These are phyloP conservation scores for Drosophila phalerata DNA, from an alignment of 2,888 invertebrate genomes.

Conservation along the genomic window DNA sequence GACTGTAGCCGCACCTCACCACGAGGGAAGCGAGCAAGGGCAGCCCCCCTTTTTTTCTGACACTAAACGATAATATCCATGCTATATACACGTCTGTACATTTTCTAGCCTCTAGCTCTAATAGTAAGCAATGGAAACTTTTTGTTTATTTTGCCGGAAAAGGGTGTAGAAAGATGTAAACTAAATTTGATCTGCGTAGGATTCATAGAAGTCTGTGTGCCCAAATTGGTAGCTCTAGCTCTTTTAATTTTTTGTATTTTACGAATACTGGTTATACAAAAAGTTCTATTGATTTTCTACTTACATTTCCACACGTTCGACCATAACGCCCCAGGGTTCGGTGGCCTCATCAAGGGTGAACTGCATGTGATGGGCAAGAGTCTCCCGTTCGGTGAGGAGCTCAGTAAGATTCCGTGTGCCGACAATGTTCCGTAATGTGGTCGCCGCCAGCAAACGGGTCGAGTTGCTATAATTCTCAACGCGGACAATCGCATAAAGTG, in stretches of 20 bases:
- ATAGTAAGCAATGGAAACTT: too few relatives aligned
- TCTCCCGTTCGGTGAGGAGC: constrained; percentile 95
- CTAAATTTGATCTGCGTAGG: neutral
- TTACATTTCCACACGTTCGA: constrained; percentile 98
- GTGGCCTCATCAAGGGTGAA: constrained; percentile 89
- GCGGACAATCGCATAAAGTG: constrained; percentile 90
- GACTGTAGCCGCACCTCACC: too few relatives aligned
- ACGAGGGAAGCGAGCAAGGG: too few relatives aligned
- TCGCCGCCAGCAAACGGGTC: constrained; percentile 92
- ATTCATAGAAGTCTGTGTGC: neutral
- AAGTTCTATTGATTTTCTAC: too few relatives aligned
- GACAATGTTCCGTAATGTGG: constrained; percentile 94
- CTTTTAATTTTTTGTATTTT: too few relatives aligned
- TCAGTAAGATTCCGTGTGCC: constrained; percentile 97
- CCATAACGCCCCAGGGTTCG: constrained; percentile 97
- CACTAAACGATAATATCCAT: too few relatives aligned
- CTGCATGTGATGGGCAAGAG: constrained; percentile 96
- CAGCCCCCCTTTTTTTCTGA: too few relatives aligned
- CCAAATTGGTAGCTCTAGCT: neutral
- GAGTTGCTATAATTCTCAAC: constrained; percentile 94
- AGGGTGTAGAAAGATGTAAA: too few relatives aligned
- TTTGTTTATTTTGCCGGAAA: too few relatives aligned
- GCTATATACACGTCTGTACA: too few relatives aligned
- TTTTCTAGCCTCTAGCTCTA: too few relatives aligned
- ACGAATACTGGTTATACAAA: too few relatives aligned